phyloP scores from a whole-genome alignment of 2,888 invertebrate genomes.

The Keiferia lycopersicella region DNA sequence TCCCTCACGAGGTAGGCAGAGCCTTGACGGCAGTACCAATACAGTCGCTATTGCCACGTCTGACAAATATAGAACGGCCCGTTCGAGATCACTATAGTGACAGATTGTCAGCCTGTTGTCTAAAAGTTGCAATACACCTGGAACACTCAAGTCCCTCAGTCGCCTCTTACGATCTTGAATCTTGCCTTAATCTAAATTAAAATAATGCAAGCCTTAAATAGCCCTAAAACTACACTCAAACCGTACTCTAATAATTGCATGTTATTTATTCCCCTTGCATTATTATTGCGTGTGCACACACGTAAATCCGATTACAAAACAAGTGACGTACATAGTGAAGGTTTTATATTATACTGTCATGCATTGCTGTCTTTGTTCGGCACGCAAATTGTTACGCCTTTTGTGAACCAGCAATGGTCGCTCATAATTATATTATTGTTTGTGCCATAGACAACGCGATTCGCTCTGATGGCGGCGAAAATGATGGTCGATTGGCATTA shows the following conservation, averaged over 20 bases:
- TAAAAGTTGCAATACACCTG: too few relatives aligned
- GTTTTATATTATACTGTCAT: not conserved
- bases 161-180: too few relatives aligned
- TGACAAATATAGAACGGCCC: too few relatives aligned
- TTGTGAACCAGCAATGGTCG: not conserved
- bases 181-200: too few relatives aligned
- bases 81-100: too few relatives aligned
- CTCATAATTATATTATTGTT: conserved; percentile 17
- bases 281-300: not conserved
- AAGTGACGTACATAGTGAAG: not conserved
- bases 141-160: too few relatives aligned
- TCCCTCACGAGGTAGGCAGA: too few relatives aligned
- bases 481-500: conserved; percentile 34
- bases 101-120: too few relatives aligned
- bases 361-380: not conserved
- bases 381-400: not conserved
- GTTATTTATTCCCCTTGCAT: not conserved
- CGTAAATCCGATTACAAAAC: not conserved
- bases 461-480: conserved; percentile 46
- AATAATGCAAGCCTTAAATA: not conserved
- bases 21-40: too few relatives aligned
- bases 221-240: too few relatives aligned
- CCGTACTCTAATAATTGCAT: not conserved
- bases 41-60: too few relatives aligned
- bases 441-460: conserved; percentile 36